These are phyloP conservation scores for Eristalinus aeneus DNA, from an alignment of 2,888 invertebrate genomes.

Conservation along the genomic window DNA sequence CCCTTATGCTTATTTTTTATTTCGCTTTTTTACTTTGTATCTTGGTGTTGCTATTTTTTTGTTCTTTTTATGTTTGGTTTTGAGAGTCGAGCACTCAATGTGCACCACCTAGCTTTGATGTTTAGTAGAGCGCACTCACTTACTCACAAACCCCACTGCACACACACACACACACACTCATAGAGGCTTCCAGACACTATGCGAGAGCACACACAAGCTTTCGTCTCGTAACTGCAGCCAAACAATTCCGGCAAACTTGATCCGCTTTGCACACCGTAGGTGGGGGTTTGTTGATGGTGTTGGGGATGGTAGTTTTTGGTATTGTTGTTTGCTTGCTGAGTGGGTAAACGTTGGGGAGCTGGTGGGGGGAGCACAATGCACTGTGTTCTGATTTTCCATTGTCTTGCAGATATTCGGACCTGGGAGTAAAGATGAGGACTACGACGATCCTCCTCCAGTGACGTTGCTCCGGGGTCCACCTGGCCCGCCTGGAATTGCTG, in stretches of 20 bases:
- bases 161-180: slow-evolving; percentile 20
- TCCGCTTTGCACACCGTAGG: slow-evolving; percentile 60
- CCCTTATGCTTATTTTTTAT: slow-evolving; percentile 62
- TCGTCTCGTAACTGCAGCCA: slow-evolving; percentile 63
- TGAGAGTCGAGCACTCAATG: slow-evolving; percentile 65
- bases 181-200: slow-evolving; percentile 26
- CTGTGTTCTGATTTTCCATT: slow-evolving; percentile 64
- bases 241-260: slow-evolving; percentile 65
- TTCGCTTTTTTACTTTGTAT: slow-evolving; percentile 51
- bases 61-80: slow-evolving; percentile 69
- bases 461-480: slow-evolving; percentile 85
- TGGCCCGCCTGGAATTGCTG: slow-evolving; percentile 83
- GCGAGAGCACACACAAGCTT: slow-evolving; percentile 53
- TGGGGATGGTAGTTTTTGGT: slow-evolving; percentile 57
- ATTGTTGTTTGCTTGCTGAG: slow-evolving; percentile 65
- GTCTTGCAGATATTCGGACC: slow-evolving; percentile 79
- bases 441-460: slow-evolving; percentile 80
- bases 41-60: slow-evolving; percentile 68
- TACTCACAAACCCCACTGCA: slow-evolving; percentile 16
- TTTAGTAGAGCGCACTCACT: slow-evolving; percentile 66
- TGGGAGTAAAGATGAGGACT: slow-evolving; percentile 80
- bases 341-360: slow-evolving; percentile 48
- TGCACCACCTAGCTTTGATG: slow-evolving; percentile 66
- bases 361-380: slow-evolving; percentile 42
- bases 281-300: slow-evolving; percentile 59